Percentiles rank a stretch among this genome's conserved stretches.
Evolutionary conservation across 2,113 vertebrate species (phyloP).

Genomic region (Gobius niger): DNA sequence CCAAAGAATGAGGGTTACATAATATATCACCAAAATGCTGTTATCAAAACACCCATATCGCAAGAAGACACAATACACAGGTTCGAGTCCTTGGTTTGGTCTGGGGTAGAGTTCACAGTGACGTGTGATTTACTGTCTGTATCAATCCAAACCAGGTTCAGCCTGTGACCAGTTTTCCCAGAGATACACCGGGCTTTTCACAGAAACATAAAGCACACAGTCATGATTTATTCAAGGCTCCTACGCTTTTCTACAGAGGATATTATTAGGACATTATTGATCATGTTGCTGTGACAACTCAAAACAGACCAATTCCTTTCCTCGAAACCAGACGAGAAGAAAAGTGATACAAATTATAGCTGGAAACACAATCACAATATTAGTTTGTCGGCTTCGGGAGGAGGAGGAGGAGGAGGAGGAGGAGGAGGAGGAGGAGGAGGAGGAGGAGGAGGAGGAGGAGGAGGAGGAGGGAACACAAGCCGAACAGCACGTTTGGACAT

Average conservation of each 20-base stretch:
- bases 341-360: too few relatives aligned
- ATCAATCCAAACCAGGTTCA: conserved; percentile 6
- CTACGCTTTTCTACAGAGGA: not conserved
- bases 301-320: not conserved
- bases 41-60: too few relatives aligned
- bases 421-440: not conserved
- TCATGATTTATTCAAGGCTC: not conserved
- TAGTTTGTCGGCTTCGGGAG: too few relatives aligned
- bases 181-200: not conserved
- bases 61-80: not conserved
- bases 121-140: not conserved
- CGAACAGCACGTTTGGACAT: conserved; percentile 9
- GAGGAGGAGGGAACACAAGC: not conserved
- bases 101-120: not conserved
- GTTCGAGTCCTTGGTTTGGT: not conserved
- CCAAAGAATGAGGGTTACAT: too few relatives aligned
- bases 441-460: not conserved
- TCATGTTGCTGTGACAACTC: not conserved
- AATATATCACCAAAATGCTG: too few relatives aligned
- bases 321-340: too few relatives aligned
- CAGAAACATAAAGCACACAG: not conserved
- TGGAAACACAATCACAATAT: too few relatives aligned
- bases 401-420: not conserved
- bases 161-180: not conserved
- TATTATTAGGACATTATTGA: not conserved